Base-by-base conservation (phyloP, 2,113 vertebrate species). In the Cettia cetti region DNA sequence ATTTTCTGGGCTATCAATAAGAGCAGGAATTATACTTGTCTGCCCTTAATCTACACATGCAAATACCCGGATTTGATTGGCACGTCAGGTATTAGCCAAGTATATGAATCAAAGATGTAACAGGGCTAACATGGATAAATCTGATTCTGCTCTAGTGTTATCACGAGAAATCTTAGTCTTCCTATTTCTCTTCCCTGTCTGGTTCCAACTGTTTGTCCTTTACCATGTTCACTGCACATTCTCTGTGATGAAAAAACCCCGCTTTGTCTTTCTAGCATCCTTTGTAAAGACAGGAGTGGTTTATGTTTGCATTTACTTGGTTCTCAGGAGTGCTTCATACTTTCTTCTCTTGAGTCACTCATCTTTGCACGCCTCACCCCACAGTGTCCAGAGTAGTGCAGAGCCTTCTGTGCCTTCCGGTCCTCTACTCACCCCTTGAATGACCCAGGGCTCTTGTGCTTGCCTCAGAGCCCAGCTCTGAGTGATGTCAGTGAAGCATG, bases 281-380 rank as follows among this genome's bases (percentile, higher is more conserved):
- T 76, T 47, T 87, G 31, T 49, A 49, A 74, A 60, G 42, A 70
- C 13, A 30, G 54, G 26, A 63, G 60, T 37, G 22, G 11, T 44
- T 89, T 57, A 21, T 3, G 0, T 71, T 60, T 1, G 1, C 0
- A 0, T 77, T 60, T 39, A 13, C 10, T 64, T n/a, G 13, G 30
- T 35, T 39, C 37, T 69, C 39, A 59, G 42, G 24, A 66, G 66
- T 24, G 33, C 59, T 70, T 90, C 7, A 0, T 59, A 27, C 63
- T 76, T 74, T 37, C 24, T 72, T 76, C 10, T 40, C 53, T 40
- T 4, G 16, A 57, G 44, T 61, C n/a, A 2, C 30, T 69, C 35
- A 9, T 26, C 37, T 8, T 49, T 19, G 30, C 65, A 44, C 59
- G 24, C 42, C 24, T 84, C 60, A 30, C 37, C 9, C 23, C 1